Base-by-base conservation (phyloP, 1,140 invertebrate genomes). In the Drosophila parabipectinata region DNA sequence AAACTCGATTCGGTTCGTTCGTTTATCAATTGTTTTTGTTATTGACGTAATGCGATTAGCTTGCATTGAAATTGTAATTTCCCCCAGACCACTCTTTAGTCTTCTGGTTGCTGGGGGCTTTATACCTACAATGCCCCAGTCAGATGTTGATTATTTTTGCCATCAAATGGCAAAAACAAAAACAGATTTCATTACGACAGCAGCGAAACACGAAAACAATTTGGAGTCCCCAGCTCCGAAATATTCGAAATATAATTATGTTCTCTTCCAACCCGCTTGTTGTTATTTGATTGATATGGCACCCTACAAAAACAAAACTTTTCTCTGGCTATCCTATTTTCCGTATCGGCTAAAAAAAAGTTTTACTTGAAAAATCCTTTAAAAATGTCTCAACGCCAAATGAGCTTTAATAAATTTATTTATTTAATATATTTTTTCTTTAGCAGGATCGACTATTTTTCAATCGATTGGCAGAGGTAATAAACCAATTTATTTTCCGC, bases 21-120 rank as follows among this genome's bases (percentile, higher is more conserved):
- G 21, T 81, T 77, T 64, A 85, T 85, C 73, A 81, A 87, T 78
- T 73, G 71, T 18, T 9, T 47, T 9, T 68, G 60, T 30, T 64
- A 81, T 75, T 87, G 81, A 85, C 81, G 81, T 68, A 80, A 85
- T 56, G 47, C 61, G 64, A 85, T 81, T 87, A 85, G 72, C 77
- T 74, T 53, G 56, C 60, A 52, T 58, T 67, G 72, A 56, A 84
- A 84, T 77, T 79, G 60, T 44, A 55, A 77, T 64, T 50, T 45
- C 45, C 59, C 59, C 61, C 53, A 30, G 37, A 30, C 18, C 56
- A 24, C 18, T 53, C 30, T 12, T 15, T 7, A 18, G 2, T 9
- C 45, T n/a, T 41, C 30, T n/a, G 44, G 51, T 66, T 58, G 34
- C 61, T 30, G 53, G 72, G 59, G 60, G 52, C 50, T 61, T 50